A percentile compares a stretch with the other conserved stretches of the same genome.
phyloP scores from a whole-genome alignment of 2,888 invertebrate genomes.

The Panopea generosa region DNA sequence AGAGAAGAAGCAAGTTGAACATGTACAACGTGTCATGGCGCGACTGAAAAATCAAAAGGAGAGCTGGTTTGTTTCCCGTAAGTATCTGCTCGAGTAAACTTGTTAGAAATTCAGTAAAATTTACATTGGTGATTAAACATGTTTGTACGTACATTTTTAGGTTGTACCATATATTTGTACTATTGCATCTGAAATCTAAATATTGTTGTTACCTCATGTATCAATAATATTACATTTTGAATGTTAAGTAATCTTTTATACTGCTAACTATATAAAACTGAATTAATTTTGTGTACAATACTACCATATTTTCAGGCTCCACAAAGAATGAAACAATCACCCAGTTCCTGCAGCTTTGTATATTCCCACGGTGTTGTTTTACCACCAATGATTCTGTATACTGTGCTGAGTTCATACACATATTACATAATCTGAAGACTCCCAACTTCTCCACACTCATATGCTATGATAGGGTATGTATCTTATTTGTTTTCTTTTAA shows the following conservation, averaged over 20 bases:
- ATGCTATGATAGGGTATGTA: conserved; percentile 96
- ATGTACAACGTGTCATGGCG: conserved; percentile 94
- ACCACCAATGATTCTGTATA: conserved; percentile 98
- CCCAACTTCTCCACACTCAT: conserved; percentile 98
- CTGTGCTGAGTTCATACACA: conserved; percentile 98
- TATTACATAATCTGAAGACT: conserved; percentile 96
- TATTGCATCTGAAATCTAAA: no score
- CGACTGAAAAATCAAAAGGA: conserved; percentile 87
- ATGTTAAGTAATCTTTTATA: no score
- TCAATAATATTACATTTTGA: no score
- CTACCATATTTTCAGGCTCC: conserved; percentile 88
- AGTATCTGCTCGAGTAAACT: conserved; percentile 51
- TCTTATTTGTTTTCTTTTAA: no score
- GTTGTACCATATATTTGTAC: no score
- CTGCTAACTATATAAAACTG: no score
- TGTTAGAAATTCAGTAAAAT: no score
- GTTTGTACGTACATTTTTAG: no score
- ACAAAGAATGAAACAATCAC: conserved; percentile 99
- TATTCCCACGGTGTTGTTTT: conserved; percentile 98
- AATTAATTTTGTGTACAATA: no score
- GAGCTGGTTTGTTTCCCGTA: conserved; percentile 85
- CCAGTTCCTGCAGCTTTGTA: conserved; percentile 96
- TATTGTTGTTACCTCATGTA: no score
- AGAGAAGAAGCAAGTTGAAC: conserved; percentile 96
- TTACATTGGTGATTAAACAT: no score